Conservation (phyloP, 2,888 invertebrate genomes). For the Rhingia campestris region DNA sequence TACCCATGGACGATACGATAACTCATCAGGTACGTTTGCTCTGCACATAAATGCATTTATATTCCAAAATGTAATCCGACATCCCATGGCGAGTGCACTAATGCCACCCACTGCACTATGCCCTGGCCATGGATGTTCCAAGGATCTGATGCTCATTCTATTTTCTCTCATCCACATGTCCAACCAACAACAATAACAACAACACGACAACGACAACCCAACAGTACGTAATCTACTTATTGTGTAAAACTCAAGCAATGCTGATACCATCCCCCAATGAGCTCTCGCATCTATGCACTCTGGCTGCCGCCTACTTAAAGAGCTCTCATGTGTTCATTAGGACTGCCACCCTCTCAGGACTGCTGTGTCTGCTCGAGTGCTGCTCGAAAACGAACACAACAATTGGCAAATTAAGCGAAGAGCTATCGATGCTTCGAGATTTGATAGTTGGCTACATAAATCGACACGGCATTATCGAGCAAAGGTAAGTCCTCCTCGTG, state of each 20-base stretch:
- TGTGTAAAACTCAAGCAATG: conserved; percentile 82
- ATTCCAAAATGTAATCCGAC: conserved; percentile 57
- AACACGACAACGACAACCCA: background rate
- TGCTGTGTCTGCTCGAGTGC: conserved; percentile 82
- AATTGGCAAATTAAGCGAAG: conserved; percentile 82
- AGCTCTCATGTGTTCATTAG: conserved; percentile 83
- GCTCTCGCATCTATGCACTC: conserved; percentile 80
- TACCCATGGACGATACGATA: conserved; percentile 90
- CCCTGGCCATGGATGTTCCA: conserved; percentile 34
- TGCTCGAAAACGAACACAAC: conserved; percentile 82
- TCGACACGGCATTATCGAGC: conserved; percentile 82
- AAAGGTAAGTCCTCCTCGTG: conserved; percentile 78
- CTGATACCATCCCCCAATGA: conserved; percentile 81
- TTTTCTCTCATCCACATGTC: conserved; percentile 44
- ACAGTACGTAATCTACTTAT: conserved; percentile 82
- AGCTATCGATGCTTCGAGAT: conserved; percentile 81
- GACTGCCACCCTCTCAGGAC: conserved; percentile 81
- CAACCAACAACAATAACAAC: background rate
- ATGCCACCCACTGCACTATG: conserved; percentile 50
- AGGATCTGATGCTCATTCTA: conserved; percentile 61
- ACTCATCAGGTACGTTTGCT: conserved; percentile 84
- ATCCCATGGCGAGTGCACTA: conserved; percentile 22
- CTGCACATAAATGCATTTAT: background rate
- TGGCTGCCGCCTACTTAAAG: conserved; percentile 82
- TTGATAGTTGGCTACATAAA: conserved; percentile 82